A percentile compares a stretch with the other conserved stretches of the same genome.
phyloP scores from a whole-genome alignment of 2,888 invertebrate species.

The Seladonia tumulorum region DNA sequence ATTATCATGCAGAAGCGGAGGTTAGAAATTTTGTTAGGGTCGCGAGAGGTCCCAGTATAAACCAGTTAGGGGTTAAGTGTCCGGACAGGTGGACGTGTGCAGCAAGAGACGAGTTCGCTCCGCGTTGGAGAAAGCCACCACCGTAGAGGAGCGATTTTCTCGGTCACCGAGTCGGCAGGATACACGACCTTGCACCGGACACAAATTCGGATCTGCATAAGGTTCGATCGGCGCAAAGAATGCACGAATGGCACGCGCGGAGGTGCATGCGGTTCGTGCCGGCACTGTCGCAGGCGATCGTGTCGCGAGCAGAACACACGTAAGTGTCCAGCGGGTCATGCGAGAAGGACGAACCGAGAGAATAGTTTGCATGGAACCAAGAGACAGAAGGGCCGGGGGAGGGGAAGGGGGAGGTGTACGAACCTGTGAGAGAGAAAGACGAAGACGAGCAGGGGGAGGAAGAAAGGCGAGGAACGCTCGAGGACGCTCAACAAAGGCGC shows the following conservation, averaged over 20 bases:
- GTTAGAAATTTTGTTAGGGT: too few relatives aligned
- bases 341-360: constrained; percentile 25
- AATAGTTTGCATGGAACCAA: neutral
- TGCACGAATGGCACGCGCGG: constrained; percentile 60
- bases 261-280: constrained; percentile 52
- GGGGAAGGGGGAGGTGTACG: neutral
- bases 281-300: constrained; percentile 42
- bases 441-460: constrained; percentile 8
- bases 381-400: too few relatives aligned
- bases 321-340: constrained; percentile 18
- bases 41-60: too few relatives aligned
- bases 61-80: too few relatives aligned
- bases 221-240: constrained; percentile 59
- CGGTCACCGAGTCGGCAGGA: constrained; percentile 45
- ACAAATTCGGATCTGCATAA: constrained; percentile 59
- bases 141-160: constrained; percentile 6
- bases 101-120: neutral
- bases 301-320: constrained; percentile 50
- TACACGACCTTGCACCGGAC: constrained; percentile 54
- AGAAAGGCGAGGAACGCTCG: constrained; percentile 38
- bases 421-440: neutral
- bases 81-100: neutral
- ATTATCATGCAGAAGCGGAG: neutral
- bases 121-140: neutral
- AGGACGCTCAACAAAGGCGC: constrained; percentile 67